phyloP scores from a whole-genome alignment of 2,113 vertebrate genomes.

The Actinemys pallida region DNA sequence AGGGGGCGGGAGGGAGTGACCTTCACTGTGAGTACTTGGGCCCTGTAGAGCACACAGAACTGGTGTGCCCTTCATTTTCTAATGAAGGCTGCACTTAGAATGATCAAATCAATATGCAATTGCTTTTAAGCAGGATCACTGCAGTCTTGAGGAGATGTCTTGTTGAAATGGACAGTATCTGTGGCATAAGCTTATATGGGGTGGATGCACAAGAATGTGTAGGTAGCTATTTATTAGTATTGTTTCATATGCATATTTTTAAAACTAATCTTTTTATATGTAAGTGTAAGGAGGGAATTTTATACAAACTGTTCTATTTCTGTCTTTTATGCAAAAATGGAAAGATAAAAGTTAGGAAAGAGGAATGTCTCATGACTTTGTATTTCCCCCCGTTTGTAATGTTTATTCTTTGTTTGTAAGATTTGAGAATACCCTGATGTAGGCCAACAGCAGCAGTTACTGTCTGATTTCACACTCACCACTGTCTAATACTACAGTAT shows the following conservation, averaged over 20 bases:
- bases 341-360: slow-evolving; percentile 39
- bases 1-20: neutral
- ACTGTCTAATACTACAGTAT: slow-evolving; percentile 38
- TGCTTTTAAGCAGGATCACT: slow-evolving; percentile 75
- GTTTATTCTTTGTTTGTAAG: slow-evolving; percentile 48
- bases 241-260: neutral
- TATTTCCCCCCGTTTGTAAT: slow-evolving; percentile 2
- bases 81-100: neutral
- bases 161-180: slow-evolving; percentile 77
- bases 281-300: neutral
- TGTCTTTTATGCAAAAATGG: neutral
- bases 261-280: neutral
- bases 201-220: neutral
- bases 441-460: slow-evolving; percentile 70
- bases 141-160: slow-evolving; percentile 48
- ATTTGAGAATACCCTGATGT: slow-evolving; percentile 31
- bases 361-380: slow-evolving; percentile 44
- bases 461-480: slow-evolving; percentile 69
- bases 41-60: neutral
- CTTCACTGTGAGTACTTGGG: neutral
- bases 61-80: slow-evolving; percentile 24
- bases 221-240: neutral
- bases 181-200: slow-evolving; percentile 58
- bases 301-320: slow-evolving; percentile 3
- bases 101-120: fast-evolving